Conservation (phyloP, 2,113 vertebrate genomes). For the Phyllostomus hastatus region DNA sequence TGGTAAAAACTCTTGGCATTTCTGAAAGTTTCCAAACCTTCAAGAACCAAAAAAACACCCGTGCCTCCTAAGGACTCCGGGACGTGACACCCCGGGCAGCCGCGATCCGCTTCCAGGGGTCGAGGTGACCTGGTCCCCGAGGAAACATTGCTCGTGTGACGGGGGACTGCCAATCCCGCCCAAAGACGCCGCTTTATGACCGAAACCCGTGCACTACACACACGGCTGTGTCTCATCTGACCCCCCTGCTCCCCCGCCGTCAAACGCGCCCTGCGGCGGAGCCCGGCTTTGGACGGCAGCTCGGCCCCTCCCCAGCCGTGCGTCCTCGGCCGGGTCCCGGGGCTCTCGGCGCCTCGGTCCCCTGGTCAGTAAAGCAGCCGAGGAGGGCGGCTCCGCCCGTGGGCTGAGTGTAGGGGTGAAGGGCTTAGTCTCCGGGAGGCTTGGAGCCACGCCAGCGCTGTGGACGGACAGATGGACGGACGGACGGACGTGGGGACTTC, state of each 20-base stretch:
- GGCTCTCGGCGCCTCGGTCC: background rate
- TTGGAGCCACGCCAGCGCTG: fast-evolving
- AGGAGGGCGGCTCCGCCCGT: fast-evolving
- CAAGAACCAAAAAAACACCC: background rate
- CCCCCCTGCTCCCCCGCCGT: background rate
- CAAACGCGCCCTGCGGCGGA: background rate
- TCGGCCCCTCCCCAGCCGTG: background rate
- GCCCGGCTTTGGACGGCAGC: too few relatives aligned
- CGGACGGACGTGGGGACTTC: background rate
- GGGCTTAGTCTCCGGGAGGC: fast-evolving
- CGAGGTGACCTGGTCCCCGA: background rate
- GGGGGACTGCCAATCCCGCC: background rate
- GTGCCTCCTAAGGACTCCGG: too few relatives aligned
- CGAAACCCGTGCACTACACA: background rate
- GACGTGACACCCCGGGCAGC: too few relatives aligned
- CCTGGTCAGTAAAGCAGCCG: background rate
- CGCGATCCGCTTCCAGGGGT: fast-evolving
- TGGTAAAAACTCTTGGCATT: background rate
- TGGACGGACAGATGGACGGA: fast-evolving
- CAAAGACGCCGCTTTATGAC: background rate
- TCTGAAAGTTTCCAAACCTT: background rate
- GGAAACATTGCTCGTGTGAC: background rate
- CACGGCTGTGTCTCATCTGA: fast-evolving
- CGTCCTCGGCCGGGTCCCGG: too few relatives aligned
- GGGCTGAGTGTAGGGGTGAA: fast-evolving